These are phyloP conservation scores for Denticeps clupeoides DNA, from an alignment of 2,797 vertebrate genomes.

Conservation along the genomic window DNA sequence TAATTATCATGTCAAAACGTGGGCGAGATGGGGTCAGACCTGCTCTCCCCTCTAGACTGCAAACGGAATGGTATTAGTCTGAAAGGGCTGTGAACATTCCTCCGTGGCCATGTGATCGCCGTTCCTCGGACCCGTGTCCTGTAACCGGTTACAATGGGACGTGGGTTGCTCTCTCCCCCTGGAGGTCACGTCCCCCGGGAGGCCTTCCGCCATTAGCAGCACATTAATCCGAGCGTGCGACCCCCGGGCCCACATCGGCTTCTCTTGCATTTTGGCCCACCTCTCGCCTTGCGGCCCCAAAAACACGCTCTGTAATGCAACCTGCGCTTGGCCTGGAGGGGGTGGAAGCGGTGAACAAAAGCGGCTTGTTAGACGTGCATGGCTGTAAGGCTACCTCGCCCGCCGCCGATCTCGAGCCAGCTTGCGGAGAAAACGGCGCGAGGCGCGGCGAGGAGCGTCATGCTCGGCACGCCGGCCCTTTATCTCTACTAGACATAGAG, in stretches of 20 bases:
- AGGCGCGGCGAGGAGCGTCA: slow-evolving; percentile 18
- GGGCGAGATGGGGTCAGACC: slow-evolving; percentile 5
- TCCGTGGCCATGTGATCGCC: too few species aligned
- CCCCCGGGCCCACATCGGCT: slow-evolving; percentile 43
- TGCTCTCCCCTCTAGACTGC: slow-evolving; percentile 1
- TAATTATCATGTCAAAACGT: slow-evolving; percentile 17
- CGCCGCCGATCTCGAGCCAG: slow-evolving; percentile 51
- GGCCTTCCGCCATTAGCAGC: slow-evolving; percentile 36
- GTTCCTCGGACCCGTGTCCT: too few species aligned
- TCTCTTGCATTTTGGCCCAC: slow-evolving; percentile 51
- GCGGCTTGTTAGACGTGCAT: slow-evolving; percentile 48
- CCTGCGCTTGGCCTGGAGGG: slow-evolving; percentile 39
- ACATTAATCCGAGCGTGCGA: slow-evolving; percentile 34
- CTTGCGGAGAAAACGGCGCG: too few species aligned
- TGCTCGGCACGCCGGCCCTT: slow-evolving; percentile 30
- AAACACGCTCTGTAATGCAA: slow-evolving; percentile 54
- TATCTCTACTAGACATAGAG: slow-evolving; percentile 51
- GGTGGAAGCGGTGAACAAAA: slow-evolving; percentile 62
- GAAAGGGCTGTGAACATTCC: too few species aligned
- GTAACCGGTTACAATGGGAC: too few species aligned
- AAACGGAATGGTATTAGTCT: not conserved
- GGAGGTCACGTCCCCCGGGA: not conserved
- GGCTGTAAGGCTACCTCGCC: slow-evolving; percentile 35
- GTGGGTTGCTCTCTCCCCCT: not conserved
- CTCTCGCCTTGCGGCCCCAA: slow-evolving; percentile 34